Evolutionary conservation across 2,113 vertebrate genomes (phyloP).

Genomic region (Poicephalus gulielmi): DNA sequence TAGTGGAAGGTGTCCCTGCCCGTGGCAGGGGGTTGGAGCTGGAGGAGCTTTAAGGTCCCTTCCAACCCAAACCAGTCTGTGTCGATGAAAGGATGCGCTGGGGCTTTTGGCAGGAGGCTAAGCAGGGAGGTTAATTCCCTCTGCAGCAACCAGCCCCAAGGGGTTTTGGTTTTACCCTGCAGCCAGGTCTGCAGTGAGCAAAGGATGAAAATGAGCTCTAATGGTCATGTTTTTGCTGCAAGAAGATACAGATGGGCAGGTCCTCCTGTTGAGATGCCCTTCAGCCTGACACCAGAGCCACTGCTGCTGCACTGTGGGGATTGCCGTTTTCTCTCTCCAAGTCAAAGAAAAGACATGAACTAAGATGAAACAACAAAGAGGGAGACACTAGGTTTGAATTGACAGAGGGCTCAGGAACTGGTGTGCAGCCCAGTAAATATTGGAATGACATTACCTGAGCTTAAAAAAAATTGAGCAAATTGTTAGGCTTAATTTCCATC

Average conservation of each 20-base stretch:
- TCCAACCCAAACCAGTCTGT: background rate
- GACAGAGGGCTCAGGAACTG: background rate
- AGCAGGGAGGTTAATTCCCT: background rate
- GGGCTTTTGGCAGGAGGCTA: background rate
- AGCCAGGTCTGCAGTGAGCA: background rate
- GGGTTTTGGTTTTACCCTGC: background rate
- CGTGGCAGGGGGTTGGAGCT: background rate
- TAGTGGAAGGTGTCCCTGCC: background rate
- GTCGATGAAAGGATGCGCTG: background rate
- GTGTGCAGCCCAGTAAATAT: background rate
- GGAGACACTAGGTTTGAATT: background rate
- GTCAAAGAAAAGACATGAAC: background rate
- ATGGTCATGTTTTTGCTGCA: background rate
- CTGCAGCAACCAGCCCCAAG: background rate
- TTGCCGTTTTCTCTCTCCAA: background rate
- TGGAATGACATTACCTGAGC: constrained; percentile 39
- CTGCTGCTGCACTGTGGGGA: background rate
- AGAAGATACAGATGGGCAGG: background rate
- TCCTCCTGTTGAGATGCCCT: background rate
- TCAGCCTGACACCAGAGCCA: background rate
- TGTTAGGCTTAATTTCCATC: constrained; percentile 39
- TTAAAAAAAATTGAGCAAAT: constrained; percentile 7
- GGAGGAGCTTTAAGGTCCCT: background rate
- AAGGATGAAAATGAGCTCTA: background rate
- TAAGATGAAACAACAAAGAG: background rate